Evolutionary conservation across 92 coral and sea anemone genomes (phyloP), one percentile per base, ranked within the genome.

Genomic region (Umimayanthus chanpuru): DNA sequence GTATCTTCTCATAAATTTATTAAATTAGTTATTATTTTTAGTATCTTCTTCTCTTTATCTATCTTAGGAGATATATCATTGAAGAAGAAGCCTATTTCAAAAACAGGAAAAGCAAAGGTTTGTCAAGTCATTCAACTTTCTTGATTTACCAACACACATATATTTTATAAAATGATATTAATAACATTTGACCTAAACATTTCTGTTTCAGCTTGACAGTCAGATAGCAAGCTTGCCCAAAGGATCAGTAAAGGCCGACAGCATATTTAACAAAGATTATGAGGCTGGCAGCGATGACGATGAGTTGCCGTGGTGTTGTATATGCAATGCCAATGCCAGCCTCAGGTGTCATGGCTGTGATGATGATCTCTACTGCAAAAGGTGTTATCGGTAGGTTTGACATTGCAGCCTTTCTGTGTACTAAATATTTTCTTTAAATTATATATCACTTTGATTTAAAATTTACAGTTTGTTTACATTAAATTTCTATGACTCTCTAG

Each of bases 261-360:
- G 92, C 49, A 92, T 93, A 44, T 93, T 92, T 44, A 90, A 90
- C 79, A 88, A 94, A 85, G 98, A 97, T 43, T 92, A 95, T 56
- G 96, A 93, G 71, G 92, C 93, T 44, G 89, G 88, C 53, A 91
- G 96, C 85, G 99, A 95, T 82, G 98, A 94, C 4, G 99, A 94
- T 4, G 98, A 97, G 88, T 88, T 97, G 65, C 99, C 99, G 14
- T 97, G 99, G 99, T 97, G 99, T 77, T 97, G 99, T 85, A 97
- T 97, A 83, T 97, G 99, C 50, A 95, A 97, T 89, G 98, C 95
- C 1, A 96, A 97, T 95, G 99, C 98, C 39, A 94, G 89, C 10
- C 86, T 97, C n/a, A 92, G 98, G 65, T 97, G 99, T 77, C 96
- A 94, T 82, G 98, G 99, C 8, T 97, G 99, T 83, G 98, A 97